phyloP scores from a whole-genome alignment of 2,888 invertebrate genomes.

The Epistrophella euchroma region DNA sequence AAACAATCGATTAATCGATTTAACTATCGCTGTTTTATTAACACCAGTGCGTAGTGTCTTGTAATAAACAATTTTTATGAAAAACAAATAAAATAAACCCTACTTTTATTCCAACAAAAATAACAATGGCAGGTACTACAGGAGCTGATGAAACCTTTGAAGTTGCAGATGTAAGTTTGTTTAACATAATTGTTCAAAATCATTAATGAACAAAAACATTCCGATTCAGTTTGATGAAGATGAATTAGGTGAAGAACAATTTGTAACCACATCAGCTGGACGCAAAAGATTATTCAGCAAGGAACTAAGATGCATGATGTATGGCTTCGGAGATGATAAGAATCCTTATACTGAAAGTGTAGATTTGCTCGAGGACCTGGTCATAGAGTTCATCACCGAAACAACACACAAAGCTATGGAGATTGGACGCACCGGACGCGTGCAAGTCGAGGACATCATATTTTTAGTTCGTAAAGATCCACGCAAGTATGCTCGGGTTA shows the following conservation, averaged over 20 bases:
- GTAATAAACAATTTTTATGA: not conserved
- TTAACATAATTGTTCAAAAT: not conserved
- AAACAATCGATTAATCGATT: too few species aligned
- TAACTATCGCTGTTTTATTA: too few species aligned
- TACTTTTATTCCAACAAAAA: not conserved
- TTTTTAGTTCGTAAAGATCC: slow-evolving; percentile 97
- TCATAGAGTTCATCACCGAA: slow-evolving; percentile 98
- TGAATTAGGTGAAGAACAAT: slow-evolving; percentile 88
- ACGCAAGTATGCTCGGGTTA: slow-evolving; percentile 98
- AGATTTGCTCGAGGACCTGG: slow-evolving; percentile 97
- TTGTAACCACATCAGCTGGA: slow-evolving; percentile 89
- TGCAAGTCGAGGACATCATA: slow-evolving; percentile 99
- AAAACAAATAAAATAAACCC: slow-evolving; percentile 3
- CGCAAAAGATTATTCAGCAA: slow-evolving; percentile 95
- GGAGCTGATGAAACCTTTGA: slow-evolving; percentile 80
- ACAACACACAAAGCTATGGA: slow-evolving; percentile 98
- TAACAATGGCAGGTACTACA: slow-evolving; percentile 43
- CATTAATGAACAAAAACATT: not conserved
- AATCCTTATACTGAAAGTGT: slow-evolving; percentile 99
- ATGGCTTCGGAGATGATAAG: slow-evolving; percentile 99
- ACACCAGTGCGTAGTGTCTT: too few species aligned
- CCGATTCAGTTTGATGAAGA: slow-evolving; percentile 84
- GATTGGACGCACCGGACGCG: slow-evolving; percentile 97
- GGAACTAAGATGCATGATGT: slow-evolving; percentile 99
- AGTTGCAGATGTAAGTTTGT: slow-evolving; percentile 79